Evolutionary conservation across 2,888 invertebrate genomes (phyloP), one percentile per base, ranked within the genome.

Genomic region (Halocaridina rubra): DNA sequence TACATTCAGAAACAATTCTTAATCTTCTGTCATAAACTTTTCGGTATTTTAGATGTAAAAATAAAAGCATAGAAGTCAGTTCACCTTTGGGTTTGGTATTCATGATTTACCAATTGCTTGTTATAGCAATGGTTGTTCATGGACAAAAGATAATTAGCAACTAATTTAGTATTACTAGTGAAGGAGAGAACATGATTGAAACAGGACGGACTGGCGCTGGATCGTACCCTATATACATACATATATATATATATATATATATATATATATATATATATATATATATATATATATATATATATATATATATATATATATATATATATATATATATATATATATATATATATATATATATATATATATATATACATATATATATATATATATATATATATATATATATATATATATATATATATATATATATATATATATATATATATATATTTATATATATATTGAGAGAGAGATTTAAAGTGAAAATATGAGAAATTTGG

Each of bases 371-470:
- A 67, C 10, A 67, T 24, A 67, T 24, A 67, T 24, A 67, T 67
- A 67, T 27, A 67, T 4, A 64, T 4, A 64, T 4, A 64, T 4
- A 64, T 4, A 64, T 4, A 64, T 4, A 64, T 4, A 64, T 3
- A 64, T 4, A 64, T 4, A 64, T 4, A 64, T 4, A 22, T 4
- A 22, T 3, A 64, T 4, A 64, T 4, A 64, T 4, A 64, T 4
- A 22, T 4, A 64, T 4, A 22, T 4, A 64, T 4, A 22, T 4
- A 64, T 4, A 64, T 4, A 64, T 4, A 64, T 4, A 64, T 64
- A 64, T 64, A 64, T 64, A 64, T 4, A 64, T 64, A 64, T 64
- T n/a, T 64, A 64, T 64, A 64, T 64, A 64, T 64, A 64, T 64
- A 64, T 64, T n/a, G n/a, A n/a, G n/a, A n/a, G n/a, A n/a, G n/a